Conservation (phyloP, 2,888 invertebrate species). For the Buathra laborator region DNA sequence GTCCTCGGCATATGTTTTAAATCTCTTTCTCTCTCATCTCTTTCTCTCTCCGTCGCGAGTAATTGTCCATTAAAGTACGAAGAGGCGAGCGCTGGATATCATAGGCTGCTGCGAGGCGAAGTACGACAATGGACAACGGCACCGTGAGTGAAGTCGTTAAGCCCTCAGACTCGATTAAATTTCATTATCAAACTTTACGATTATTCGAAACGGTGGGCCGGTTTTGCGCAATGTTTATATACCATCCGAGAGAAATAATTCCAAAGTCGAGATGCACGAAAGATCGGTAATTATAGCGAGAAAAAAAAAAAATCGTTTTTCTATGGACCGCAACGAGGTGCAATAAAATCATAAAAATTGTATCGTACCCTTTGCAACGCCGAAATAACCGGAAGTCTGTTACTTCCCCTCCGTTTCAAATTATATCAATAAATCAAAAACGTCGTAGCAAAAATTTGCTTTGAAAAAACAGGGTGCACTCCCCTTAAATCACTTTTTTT, state of each 20-base stretch:
- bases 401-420: slow-evolving; percentile 3
- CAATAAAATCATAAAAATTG: slow-evolving; percentile 75
- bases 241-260: slow-evolving; percentile 45
- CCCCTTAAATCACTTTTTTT: slow-evolving; percentile 50
- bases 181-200: slow-evolving; percentile 85
- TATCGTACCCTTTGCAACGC: slow-evolving; percentile 17
- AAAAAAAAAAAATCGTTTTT: slow-evolving; percentile 75
- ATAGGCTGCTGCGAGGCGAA: slow-evolving; percentile 29
- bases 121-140: slow-evolving; percentile 76
- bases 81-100: slow-evolving; percentile 50
- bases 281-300: slow-evolving; percentile 9
- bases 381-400: slow-evolving; percentile 40
- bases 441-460: slow-evolving; percentile 20
- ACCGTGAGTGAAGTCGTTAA: slow-evolving; percentile 73
- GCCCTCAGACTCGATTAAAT: slow-evolving; percentile 81
- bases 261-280: slow-evolving; percentile 30
- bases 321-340: slow-evolving; percentile 43
- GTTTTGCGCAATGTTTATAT: slow-evolving; percentile 42
- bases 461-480: slow-evolving; percentile 20
- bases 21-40: slow-evolving; percentile 68
- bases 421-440: slow-evolving; percentile 35
- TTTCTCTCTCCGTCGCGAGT: slow-evolving; percentile 68
- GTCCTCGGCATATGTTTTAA: slow-evolving; percentile 82
- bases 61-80: slow-evolving; percentile 83
- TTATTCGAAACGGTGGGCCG: slow-evolving; percentile 76